A percentile compares a stretch with the other conserved stretches of the same genome.
Conservation (phyloP, 2,113 vertebrate genomes). For the Engystomops pustulosus region DNA sequence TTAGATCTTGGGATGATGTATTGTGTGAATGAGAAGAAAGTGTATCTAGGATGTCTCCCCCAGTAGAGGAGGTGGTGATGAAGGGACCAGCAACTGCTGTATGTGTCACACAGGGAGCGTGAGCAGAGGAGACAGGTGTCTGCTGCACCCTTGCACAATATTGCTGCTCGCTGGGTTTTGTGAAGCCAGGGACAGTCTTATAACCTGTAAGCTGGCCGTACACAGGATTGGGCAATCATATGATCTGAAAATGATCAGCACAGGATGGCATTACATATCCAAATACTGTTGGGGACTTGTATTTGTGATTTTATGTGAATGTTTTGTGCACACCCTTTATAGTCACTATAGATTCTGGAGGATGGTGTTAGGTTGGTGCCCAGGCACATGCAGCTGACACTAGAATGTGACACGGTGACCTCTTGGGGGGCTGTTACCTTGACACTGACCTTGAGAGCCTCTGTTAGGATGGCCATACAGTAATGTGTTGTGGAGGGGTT, state of each 20-base stretch:
- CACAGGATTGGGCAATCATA: conserved; percentile 16
- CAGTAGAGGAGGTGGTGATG: background rate
- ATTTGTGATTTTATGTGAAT: background rate
- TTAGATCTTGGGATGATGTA: background rate
- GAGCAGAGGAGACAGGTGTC: conserved; percentile 45
- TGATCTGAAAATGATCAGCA: background rate
- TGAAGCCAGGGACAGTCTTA: background rate
- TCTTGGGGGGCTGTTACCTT: background rate
- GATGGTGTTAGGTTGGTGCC: background rate
- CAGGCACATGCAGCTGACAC: conserved; percentile 2
- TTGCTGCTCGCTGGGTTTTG: background rate
- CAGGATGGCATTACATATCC: background rate
- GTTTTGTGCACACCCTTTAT: background rate
- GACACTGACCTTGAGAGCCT: conserved; percentile 6
- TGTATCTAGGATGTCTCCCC: background rate
- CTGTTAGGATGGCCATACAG: background rate
- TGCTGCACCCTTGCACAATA: conserved; percentile 38
- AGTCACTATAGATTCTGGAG: background rate
- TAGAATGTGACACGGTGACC: background rate
- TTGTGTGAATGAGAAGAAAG: background rate
- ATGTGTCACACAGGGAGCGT: conserved; percentile 16
- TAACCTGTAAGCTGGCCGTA: conserved; percentile 20
- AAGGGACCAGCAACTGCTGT: conserved; percentile 18
- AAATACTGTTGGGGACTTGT: background rate
- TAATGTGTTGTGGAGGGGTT: background rate